A percentile compares a stretch with the other conserved stretches of the same genome.
Evolutionary conservation across 92 coral and sea anemone genomes (phyloP).

Genomic region (Epizoanthus illoricatus): DNA sequence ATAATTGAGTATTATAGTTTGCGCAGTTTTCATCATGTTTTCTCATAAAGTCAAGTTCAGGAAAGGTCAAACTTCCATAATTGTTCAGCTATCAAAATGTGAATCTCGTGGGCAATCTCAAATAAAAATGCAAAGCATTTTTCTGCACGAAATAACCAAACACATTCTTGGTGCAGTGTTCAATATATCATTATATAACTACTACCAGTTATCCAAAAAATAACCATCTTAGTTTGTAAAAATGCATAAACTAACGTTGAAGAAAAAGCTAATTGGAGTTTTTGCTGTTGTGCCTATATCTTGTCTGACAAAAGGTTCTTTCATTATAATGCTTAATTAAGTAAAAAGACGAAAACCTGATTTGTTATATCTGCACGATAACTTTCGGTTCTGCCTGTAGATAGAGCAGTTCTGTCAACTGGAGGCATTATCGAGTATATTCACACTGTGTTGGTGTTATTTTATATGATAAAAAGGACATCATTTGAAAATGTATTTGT

Average conservation of each 20-base stretch:
- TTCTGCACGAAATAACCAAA: not conserved
- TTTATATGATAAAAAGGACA: slow-evolving; percentile 19
- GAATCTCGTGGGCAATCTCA: not conserved
- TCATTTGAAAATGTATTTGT: slow-evolving; percentile 32
- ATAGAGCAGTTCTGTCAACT: slow-evolving; percentile 28
- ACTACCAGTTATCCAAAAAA: too few relatives aligned
- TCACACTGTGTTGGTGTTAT: slow-evolving; percentile 13
- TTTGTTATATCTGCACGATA: slow-evolving; percentile 4
- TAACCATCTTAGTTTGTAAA: too few relatives aligned
- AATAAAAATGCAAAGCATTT: not conserved
- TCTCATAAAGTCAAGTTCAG: slow-evolving; percentile 19
- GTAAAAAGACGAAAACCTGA: not conserved
- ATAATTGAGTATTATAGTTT: not conserved
- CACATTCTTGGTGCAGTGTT: not conserved
- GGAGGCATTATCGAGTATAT: not conserved
- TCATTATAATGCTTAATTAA: slow-evolving; percentile 17
- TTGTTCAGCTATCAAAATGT: not conserved
- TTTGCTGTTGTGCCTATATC: not conserved
- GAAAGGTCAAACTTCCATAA: slow-evolving; percentile 7
- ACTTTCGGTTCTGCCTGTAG: not conserved
- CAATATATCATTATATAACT: not conserved
- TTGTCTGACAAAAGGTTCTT: slow-evolving; percentile 33
- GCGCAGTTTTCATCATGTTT: slow-evolving; percentile 17
- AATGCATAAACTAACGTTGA: too few relatives aligned
- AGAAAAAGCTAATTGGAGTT: too few relatives aligned